Conservation (phyloP, 2,113 vertebrate species). For the Excalfactoria chinensis region DNA sequence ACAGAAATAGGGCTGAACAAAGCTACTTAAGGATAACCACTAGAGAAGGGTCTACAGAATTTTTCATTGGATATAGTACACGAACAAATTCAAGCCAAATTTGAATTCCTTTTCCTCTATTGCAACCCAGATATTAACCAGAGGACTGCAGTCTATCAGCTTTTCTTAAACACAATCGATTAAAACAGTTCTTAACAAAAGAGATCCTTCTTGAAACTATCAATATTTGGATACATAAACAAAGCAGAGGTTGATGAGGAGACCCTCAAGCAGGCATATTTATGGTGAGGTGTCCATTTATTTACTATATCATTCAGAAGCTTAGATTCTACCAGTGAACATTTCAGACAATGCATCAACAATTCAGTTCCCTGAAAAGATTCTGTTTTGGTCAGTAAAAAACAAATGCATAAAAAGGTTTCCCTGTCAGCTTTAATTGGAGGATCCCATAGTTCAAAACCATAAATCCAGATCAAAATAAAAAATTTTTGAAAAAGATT, state of each 20-base stretch:
- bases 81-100: not conserved
- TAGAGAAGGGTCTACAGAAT: not conserved
- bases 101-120: not conserved
- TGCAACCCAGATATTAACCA: not conserved
- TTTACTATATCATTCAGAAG: not conserved
- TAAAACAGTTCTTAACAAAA: not conserved
- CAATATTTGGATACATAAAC: not conserved
- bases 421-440: not conserved
- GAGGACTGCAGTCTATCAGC: not conserved
- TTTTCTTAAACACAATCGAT: not conserved
- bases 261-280: not conserved
- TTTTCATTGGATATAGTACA: not conserved
- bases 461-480: not conserved
- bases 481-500: not conserved
- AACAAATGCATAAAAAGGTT: not conserved
- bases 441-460: not conserved
- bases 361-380: not conserved
- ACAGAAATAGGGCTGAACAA: not conserved
- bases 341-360: not conserved
- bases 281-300: rapidly evolving
- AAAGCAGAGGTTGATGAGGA: not conserved
- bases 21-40: not conserved
- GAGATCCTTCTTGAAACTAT: not conserved
- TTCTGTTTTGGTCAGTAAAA: not conserved
- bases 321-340: not conserved